Evolutionary conservation across 2,888 invertebrate genomes (phyloP), one percentile per base, ranked within the genome.

Genomic region (Diplazon laetatorius): DNA sequence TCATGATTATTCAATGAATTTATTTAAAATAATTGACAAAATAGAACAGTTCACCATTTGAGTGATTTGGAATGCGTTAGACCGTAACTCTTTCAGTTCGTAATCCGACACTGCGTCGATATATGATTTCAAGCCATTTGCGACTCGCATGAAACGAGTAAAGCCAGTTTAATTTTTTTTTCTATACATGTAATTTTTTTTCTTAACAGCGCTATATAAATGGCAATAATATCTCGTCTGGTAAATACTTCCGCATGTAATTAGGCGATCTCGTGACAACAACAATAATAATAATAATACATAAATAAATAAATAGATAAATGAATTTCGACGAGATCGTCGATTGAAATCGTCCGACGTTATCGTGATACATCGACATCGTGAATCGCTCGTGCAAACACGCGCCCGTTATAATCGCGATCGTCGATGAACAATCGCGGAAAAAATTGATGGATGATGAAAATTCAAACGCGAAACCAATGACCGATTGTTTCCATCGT

Each of bases 401-500:
- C 30, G 30, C 30, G 1, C 4, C 22, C 22, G 30, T 30, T 1
- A 50, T 20, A 48, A 50, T 50, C 50, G 20, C n/a, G 50, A 12
- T 10, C 5, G 14, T 8, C 46, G 16, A 14, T 20, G 9, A 18
- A 20, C 12, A 22, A 22, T 50, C 50, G 30, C 30, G 6, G 6
- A 30, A 30, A 30, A 5, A 71, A 62, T 18, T 9, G n/a, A 35
- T 60, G 70, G 72, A 30, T 39, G 30, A 6, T 37, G 55, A 30
- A 44, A 59, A 57, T 30, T 57, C 16, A 65, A 59, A 59, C 6
- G 25, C 16, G 60, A 68, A 57, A 42, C 25, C 68, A 65, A 75
- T 44, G 77, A 80, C 59, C 78, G 75, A 75, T 69, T 66, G 37
- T 30, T 0, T 12, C 60, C 20, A 59, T 48, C 12, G 16, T 46